Base-by-base conservation (phyloP, 2,113 vertebrate genomes). In the Spizaetus ornatus region DNA sequence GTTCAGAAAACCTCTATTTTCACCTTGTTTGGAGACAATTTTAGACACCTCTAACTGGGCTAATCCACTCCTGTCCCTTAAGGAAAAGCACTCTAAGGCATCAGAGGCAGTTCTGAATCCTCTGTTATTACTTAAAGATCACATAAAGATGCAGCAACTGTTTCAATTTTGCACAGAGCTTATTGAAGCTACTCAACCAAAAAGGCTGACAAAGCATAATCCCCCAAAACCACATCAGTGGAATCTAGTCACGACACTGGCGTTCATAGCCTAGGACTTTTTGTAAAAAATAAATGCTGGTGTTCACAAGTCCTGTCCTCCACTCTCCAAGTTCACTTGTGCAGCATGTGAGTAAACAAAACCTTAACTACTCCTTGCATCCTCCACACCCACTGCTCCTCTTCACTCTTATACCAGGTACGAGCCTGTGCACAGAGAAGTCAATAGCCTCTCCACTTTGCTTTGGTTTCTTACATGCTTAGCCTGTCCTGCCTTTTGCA, bases 361-460 rank as follows among this genome's bases (percentile, higher is more conserved):
- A 38, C 23, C 56, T 63, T 34, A 90, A n/a, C 13, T 45, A 19
- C 20, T 56, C 25, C 42, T 31, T 31, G 26, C 22, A 21, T 15
- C 7, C 40, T 78, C 48, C 16, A 47, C 12, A 27, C 2, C 13
- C 0, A 0, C 31, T 42, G 27, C 15, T 88, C 15, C 25, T 73
- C 58, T 74, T 38, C 1, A 4, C 36, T 86, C 26, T 65, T 70
- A 66, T 9, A 82, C 93, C 13, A 53, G 36, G 48, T 80, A 83
- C 0, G 3, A 82, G 21, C 9, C 25, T 56, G 7, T 12, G 11
- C 21, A 38, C 10, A 70, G 31, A 53, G 11, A 78, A 90, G 2
- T 42, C 67, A 88, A 77, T 36, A 18, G 5, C 12, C 16, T 63
- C n/a, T 86, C 38, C 0, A 1, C 6, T 85, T 58, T 77, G 10